A percentile compares a stretch with the other conserved stretches of the same genome.
These are phyloP conservation scores for Melieria crassipennis DNA, from an alignment of 2,888 invertebrate species.

Conservation along the genomic window DNA sequence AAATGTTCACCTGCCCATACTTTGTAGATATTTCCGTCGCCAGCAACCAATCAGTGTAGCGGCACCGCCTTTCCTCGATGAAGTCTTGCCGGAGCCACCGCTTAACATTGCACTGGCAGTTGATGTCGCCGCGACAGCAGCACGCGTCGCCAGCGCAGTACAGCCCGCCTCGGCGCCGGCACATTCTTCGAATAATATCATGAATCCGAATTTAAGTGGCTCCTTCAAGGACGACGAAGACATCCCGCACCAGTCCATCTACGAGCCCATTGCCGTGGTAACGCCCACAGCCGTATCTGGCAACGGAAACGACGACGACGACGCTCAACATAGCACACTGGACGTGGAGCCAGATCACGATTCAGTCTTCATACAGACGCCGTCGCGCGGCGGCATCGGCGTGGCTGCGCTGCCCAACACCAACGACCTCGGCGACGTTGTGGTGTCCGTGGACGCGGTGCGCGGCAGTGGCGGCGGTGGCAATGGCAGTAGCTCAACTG, in stretches of 20 bases:
- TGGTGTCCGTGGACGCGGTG: not conserved
- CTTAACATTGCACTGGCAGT: constrained; percentile 19
- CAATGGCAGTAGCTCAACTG: too few species aligned
- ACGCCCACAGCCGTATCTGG: constrained; percentile 43
- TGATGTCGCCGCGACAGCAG: constrained; percentile 17
- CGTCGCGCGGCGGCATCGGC: constrained; percentile 62
- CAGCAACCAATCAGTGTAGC: constrained; percentile 53
- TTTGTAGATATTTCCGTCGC: constrained; percentile 34
- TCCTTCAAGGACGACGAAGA: constrained; percentile 58
- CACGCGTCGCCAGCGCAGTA: constrained; percentile 35
- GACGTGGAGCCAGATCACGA: constrained; percentile 41
- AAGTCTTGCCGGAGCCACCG: constrained; percentile 32
- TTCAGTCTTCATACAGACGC: constrained; percentile 61
- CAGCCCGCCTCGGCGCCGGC: constrained; percentile 41
- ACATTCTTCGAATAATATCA: constrained; percentile 63
- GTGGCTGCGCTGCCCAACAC: constrained; percentile 62
- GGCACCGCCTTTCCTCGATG: constrained; percentile 58
- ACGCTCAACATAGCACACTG: not conserved
- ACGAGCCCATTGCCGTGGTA: constrained; percentile 57
- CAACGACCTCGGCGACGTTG: not conserved
- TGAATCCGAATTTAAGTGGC: constrained; percentile 66
- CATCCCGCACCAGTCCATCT: constrained; percentile 59
- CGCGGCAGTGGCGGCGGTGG: too few species aligned
- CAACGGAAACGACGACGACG: constrained; percentile 20
- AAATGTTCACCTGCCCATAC: not conserved